Base-by-base conservation (phyloP, 2,113 vertebrate genomes). In the Stigmatopora argus region DNA sequence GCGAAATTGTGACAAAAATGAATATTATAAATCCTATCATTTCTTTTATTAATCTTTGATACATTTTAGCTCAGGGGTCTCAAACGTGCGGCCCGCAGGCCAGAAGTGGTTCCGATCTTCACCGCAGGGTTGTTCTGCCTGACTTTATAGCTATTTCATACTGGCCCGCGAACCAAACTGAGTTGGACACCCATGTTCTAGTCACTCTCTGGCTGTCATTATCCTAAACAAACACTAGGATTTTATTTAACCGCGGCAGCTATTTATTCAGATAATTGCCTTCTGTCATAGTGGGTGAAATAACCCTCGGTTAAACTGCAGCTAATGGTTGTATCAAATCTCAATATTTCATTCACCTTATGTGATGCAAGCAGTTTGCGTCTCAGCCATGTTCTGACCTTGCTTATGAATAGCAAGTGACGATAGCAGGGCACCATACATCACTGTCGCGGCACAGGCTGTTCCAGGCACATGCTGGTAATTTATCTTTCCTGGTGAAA, bases 401-500 rank as follows among this genome's bases (percentile, higher is more conserved):
- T 86, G 78, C 77, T 70, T 75, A 75, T 78, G 79, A 77, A 83
- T 78, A 71, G 78, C 68, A 62, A 78, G 77, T 69, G 62, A 61
- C 63, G 86, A 83, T 85, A 85, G 84, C 80, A 65, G 70, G 63
- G 63, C 14, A 38, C 75, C 82, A 90, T 90, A 85, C 83, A 88
- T 91, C 90, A 89, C 76, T 90, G 87, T 90, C 87, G 82, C 18
- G 60, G 71, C 75, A 48, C 77, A 78, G 80, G 72, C 81, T 74
- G 83, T 48, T 77, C 67, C 71, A 74, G 77, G 80, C 67, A 81
- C 79, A 77, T 74, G 62, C 78, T 67, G 79, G 75, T 89, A 86
- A 90, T 91, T 87, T 88, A 83, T 88, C 89, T 85, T 81, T 87
- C 78, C 71, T 53, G 52, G 63, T 73, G 75, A 82, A 81, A 82